Evolutionary conservation across 1,140 invertebrate species (phyloP).

Genomic region (Chelonus insularis): DNA sequence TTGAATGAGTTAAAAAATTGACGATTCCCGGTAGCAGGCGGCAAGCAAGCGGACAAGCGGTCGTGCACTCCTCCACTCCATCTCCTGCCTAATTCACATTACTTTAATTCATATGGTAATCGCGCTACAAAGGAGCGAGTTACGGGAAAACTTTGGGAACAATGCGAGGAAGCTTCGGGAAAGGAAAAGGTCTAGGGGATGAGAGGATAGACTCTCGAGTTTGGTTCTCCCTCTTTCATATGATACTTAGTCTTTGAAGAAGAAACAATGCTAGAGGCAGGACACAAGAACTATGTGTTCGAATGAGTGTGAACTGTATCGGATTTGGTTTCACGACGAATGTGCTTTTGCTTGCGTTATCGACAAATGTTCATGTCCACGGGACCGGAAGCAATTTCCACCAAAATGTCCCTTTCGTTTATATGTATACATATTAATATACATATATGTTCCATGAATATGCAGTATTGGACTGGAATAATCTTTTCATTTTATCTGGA

Average conservation of each 20-base stretch:
- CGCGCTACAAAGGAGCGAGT: constrained; percentile 39
- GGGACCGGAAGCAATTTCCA: constrained; percentile 54
- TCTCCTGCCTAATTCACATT: constrained; percentile 51
- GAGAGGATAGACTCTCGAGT: constrained; percentile 18
- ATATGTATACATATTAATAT: background rate
- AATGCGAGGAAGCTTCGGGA: constrained; percentile 51
- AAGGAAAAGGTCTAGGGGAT: constrained; percentile 25
- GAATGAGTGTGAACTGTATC: constrained; percentile 50
- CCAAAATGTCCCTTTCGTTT: constrained; percentile 24
- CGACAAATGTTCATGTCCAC: constrained; percentile 56
- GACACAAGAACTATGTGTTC: constrained; percentile 24
- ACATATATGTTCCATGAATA: background rate
- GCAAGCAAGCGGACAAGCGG: constrained; percentile 15
- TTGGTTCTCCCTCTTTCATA: constrained; percentile 6
- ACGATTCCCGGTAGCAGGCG: constrained; percentile 18
- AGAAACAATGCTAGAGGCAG: constrained; percentile 20
- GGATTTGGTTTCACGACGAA: constrained; percentile 47
- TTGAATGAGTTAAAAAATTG: constrained; percentile 4
- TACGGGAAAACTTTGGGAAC: constrained; percentile 54
- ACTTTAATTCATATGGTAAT: constrained; percentile 62
- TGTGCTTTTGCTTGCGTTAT: constrained; percentile 49
- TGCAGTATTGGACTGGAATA: too few relatives aligned
- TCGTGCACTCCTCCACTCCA: background rate
- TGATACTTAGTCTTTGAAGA: background rate
- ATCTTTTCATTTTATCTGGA: background rate